Conservation (phyloP, 1,140 invertebrate species). For the Lucilia sericata region DNA sequence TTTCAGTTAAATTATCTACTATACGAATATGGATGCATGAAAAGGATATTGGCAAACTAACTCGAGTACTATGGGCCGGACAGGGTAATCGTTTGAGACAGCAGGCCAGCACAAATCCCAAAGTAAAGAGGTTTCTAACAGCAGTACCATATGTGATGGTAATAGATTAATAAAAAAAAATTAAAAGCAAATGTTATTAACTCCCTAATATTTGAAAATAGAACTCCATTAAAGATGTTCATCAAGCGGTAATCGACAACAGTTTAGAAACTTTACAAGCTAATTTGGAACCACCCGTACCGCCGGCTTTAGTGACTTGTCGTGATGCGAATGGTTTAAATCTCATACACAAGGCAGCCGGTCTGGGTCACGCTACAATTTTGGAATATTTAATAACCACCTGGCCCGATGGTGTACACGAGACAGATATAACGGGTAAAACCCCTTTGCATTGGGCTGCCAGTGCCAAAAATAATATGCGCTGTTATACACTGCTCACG, state of each 20-base stretch:
- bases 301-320: slow-evolving; percentile 79
- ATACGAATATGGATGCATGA: slow-evolving; percentile 94
- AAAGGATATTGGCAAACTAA: slow-evolving; percentile 83
- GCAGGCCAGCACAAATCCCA: slow-evolving; percentile 85
- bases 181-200: neutral
- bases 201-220: slow-evolving; percentile 58
- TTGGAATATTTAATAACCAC: slow-evolving; percentile 79
- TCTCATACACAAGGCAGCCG: slow-evolving; percentile 85
- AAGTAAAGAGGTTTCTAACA: slow-evolving; percentile 84
- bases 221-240: slow-evolving; percentile 86
- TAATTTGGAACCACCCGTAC: slow-evolving; percentile 76
- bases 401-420: slow-evolving; percentile 76
- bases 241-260: slow-evolving; percentile 80
- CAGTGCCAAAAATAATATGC: slow-evolving; percentile 76
- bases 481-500: slow-evolving; percentile 80
- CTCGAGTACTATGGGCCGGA: slow-evolving; percentile 88
- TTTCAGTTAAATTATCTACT: slow-evolving; percentile 84
- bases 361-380: slow-evolving; percentile 79
- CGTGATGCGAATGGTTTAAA: slow-evolving; percentile 85
- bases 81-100: slow-evolving; percentile 83
- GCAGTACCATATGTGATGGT: slow-evolving; percentile 91
- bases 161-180: slow-evolving; percentile 44
- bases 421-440: slow-evolving; percentile 83
- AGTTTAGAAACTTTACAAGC: slow-evolving; percentile 79
- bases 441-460: slow-evolving; percentile 93